Conservation (phyloP, 2,888 invertebrate species). For the Heliconius ismenius region DNA sequence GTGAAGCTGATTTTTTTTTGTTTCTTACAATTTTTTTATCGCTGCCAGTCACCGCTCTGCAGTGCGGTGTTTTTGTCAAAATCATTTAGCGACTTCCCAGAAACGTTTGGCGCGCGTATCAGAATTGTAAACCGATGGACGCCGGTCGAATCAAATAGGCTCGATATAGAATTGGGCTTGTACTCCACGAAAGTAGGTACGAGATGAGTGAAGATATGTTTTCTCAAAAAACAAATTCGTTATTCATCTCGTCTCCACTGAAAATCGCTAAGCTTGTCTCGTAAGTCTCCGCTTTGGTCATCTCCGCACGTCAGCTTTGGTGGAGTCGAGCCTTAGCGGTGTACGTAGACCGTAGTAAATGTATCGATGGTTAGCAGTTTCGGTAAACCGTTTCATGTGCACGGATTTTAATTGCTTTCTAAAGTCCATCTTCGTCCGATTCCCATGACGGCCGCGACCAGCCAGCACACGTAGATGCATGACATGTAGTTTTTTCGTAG, state of each 20-base stretch:
- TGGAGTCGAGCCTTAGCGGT: not conserved
- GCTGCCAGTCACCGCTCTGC: constrained; percentile 48
- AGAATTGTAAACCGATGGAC: not conserved
- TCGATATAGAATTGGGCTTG: constrained; percentile 39
- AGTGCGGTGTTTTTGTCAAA: constrained; percentile 56
- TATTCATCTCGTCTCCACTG: too few species aligned
- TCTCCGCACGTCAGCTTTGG: too few species aligned
- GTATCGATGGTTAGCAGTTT: constrained; percentile 65
- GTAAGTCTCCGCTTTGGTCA: too few species aligned
- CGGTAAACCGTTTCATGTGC: constrained; percentile 53
- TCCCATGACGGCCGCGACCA: constrained; percentile 80
- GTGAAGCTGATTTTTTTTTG: too few species aligned
- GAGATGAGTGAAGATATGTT: too few species aligned
- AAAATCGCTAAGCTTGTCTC: too few species aligned
- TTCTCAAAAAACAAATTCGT: too few species aligned
- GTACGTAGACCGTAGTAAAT: constrained; percentile 49
- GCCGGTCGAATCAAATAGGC: constrained; percentile 51
- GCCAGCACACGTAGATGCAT: constrained; percentile 81
- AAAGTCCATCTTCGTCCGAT: constrained; percentile 76
- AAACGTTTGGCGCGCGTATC: constrained; percentile 47
- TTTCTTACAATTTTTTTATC: constrained; percentile 39
- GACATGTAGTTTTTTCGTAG: constrained; percentile 79
- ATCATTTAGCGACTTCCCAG: constrained; percentile 54
- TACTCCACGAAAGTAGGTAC: too few species aligned
- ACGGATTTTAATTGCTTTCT: constrained; percentile 80